Evolutionary conservation across 2,797 vertebrate species (phyloP), one percentile per base, ranked within the genome.

Genomic region (Amniataba percoides): DNA sequence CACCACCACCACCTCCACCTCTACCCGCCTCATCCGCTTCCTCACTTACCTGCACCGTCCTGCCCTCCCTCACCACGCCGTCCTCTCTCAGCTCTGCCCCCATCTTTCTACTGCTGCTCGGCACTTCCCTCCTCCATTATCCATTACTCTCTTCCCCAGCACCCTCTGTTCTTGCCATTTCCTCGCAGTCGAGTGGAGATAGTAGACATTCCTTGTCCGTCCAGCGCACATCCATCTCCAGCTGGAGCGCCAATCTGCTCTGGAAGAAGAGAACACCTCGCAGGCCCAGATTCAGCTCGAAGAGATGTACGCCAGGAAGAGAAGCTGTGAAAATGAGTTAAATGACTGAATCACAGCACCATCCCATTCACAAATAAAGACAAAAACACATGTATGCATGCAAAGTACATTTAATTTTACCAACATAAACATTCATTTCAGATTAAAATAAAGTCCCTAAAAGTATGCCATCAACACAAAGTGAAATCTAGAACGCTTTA

Each of bases 141-240:
- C 76, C 78, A 80, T 85, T 72, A 67, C 74, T 86, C 78, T 80
- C 62, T 57, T 62, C 62, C 42, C 15, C 53, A 4, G 40, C 23
- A 16, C 45, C 40, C 55, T 74, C 74, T 43, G 57, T 65, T 80
- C 48, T 60, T 39, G 10, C 71, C 49, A 21, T 77, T 72, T 57
- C 67, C 42, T 77, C 71, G 60, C 69, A 78, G 66, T 76, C 61
- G 25, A 39, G 66, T 62, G 36, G 21, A 81, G 70, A 78, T 75
- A 82, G 81, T 27, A 63, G 67, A 36, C 60, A 76, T 64, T 61
- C 60, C 59, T 18, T 43, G 64, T 81, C 66, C 49, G 36, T 62
- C 77, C 72, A 19, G 52, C 19, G 27, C 52, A 42, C 77, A 88
- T 84, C 43, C 56, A 71, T 84, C 78, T 87, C 68, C 51, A 52